Conservation (phyloP, 2,113 vertebrate species). For the Empidonax alnorum region DNA sequence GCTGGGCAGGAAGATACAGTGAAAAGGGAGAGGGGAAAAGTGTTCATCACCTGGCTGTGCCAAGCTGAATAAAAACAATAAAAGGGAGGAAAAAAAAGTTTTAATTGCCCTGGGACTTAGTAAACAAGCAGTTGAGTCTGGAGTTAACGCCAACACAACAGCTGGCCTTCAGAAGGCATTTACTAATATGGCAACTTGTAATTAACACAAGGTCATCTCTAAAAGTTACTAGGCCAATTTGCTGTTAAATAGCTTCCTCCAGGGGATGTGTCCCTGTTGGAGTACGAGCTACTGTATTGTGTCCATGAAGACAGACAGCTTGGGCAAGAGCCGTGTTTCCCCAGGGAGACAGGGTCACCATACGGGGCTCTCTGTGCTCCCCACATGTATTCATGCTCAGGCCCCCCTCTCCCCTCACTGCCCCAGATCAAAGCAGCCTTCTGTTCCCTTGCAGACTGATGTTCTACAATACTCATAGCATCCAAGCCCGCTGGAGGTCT, state of each 20-base stretch:
- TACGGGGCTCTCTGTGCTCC: background rate
- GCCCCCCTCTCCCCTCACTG: background rate
- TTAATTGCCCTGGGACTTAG: slow-evolving; percentile 38
- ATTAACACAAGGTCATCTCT: slow-evolving; percentile 72
- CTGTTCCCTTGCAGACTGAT: background rate
- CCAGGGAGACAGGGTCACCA: background rate
- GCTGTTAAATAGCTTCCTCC: slow-evolving; percentile 67
- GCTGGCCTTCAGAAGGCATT: slow-evolving; percentile 67
- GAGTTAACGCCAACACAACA: slow-evolving; percentile 69
- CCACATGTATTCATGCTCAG: background rate
- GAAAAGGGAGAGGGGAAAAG: background rate
- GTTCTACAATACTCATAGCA: background rate
- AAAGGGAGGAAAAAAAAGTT: rapidly evolving
- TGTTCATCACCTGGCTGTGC: background rate
- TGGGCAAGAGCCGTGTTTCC: background rate
- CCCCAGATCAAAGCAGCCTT: slow-evolving; percentile 10
- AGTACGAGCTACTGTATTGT: background rate
- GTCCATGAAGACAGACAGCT: background rate
- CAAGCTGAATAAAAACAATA: background rate
- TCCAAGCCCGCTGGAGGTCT: background rate
- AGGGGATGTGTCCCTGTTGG: slow-evolving; percentile 6
- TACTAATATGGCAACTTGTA: slow-evolving; percentile 68
- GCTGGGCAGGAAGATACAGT: background rate
- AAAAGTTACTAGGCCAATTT: slow-evolving; percentile 68
- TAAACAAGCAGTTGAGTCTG: slow-evolving; percentile 60